Percentiles rank a stretch among this genome's conserved stretches.
Evolutionary conservation across 2,888 invertebrate species (phyloP).

Genomic region (Myopa tessellatipennis): DNA sequence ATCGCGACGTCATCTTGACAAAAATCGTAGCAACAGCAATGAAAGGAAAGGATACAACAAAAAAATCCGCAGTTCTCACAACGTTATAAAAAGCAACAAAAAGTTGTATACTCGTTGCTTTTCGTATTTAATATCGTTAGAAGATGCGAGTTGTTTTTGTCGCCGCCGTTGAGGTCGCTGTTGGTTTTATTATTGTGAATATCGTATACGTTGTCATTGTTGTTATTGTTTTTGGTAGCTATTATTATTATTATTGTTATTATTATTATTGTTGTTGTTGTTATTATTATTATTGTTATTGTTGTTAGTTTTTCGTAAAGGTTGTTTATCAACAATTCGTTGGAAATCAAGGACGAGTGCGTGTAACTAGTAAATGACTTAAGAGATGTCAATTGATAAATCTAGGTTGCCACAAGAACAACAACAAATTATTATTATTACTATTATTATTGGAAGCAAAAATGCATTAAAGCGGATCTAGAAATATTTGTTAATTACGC

Average conservation of each 20-base stretch:
- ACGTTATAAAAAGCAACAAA: no score
- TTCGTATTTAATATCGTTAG: no score
- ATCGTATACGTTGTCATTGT: not conserved
- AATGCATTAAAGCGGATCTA: constrained; percentile 37
- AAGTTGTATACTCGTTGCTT: no score
- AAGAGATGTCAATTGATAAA: not conserved
- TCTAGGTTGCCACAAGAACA: constrained; percentile 11
- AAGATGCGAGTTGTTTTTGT: not conserved
- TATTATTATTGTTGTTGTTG: not conserved
- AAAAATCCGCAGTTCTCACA: no score
- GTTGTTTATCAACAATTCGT: not conserved
- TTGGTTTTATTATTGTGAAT: not conserved
- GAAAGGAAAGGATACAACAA: no score
- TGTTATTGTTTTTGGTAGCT: not conserved
- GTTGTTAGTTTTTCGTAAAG: constrained; percentile 4
- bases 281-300: constrained; percentile 1
- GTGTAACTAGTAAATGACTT: not conserved
- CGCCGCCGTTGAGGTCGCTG: not conserved
- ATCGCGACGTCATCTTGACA: no score
- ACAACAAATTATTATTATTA: constrained; percentile 4
- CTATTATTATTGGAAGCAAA: constrained; percentile 2
- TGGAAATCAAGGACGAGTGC: constrained; percentile 28
- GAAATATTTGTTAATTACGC: constrained; percentile 16
- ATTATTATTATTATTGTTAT: not conserved
- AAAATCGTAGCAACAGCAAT: no score